Percentiles rank a stretch among this genome's conserved stretches.
Evolutionary conservation across 2,797 vertebrate genomes (phyloP).

Genomic region (Hoplostethus mediterraneus): DNA sequence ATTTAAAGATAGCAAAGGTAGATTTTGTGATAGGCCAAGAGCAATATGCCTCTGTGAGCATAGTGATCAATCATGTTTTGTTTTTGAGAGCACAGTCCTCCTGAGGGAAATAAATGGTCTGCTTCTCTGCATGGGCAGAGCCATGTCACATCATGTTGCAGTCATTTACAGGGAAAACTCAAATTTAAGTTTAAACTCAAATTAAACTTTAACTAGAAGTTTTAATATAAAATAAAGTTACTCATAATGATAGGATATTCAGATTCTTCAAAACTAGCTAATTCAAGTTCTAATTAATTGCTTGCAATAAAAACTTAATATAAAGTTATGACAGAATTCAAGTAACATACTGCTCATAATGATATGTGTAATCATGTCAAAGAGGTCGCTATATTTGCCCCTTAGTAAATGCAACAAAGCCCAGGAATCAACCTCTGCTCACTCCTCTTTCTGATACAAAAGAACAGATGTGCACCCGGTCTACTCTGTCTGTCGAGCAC

Average conservation of each 20-base stretch:
- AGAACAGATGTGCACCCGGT: slow-evolving; percentile 72
- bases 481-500: slow-evolving; percentile 35
- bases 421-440: slow-evolving; percentile 43
- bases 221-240: not conserved
- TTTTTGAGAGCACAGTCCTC: not conserved
- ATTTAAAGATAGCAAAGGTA: not conserved
- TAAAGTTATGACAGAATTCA: too few relatives aligned
- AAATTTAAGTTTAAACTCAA: not conserved
- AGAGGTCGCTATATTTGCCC: slow-evolving; percentile 44
- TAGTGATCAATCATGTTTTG: not conserved
- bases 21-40: not conserved
- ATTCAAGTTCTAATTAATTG: too few relatives aligned
- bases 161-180: not conserved
- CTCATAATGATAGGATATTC: not conserved
- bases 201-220: not conserved
- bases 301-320: too few relatives aligned
- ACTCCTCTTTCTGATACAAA: slow-evolving; percentile 63
- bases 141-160: not conserved
- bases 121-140: not conserved
- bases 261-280: too few relatives aligned
- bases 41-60: not conserved
- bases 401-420: slow-evolving; percentile 55
- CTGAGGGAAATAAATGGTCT: too few relatives aligned
- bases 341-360: slow-evolving; percentile 39
- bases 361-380: slow-evolving; percentile 75